Base-by-base conservation (phyloP, 2,113 vertebrate species). In the Podarcis cretensis region DNA sequence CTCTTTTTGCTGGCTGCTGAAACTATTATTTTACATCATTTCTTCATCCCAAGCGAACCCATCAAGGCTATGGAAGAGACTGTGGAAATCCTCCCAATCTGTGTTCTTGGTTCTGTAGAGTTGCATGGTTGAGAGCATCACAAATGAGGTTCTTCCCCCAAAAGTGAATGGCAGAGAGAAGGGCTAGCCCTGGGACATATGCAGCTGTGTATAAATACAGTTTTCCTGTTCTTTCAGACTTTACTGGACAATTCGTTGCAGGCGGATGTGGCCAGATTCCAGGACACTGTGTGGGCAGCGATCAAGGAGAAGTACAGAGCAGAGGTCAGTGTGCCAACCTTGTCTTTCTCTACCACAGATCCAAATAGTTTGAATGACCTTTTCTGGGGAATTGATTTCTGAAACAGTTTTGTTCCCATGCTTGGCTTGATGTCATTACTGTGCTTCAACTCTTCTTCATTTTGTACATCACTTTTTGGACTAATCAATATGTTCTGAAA, bases 271-370 rank as follows among this genome's bases (percentile, higher is more conserved):
- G 21, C 77, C 59, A 89, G 89, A 40, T 98, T 98, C 95, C 96
- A 96, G 63, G 94, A 96, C 18, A 57, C 79, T 0, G 69, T 98
- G 69, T 99, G 98, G 98, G 92, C 87, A 3, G 95, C 94, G 83
- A 96, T 99, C 92, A 97, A 97, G 94, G 98, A 98, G 69, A 98
- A 98, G 95, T 98, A 98, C 91, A 90, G 92, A 35, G 96, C 97
- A 0, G 98, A 98, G 97, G 98, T 98, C 4, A 87, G 93, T 89
- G 48, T 6, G 25, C 8, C 25, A 14, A 6, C 5, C 5, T 18
- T 13, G 25, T 63, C 32, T 76, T 59, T 21, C 54, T 32, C 32
- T 20, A 30, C 6, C 21, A 23, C 12, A 5, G 30, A 25, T 10
- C 69, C n/a, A 21, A 14, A 16, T 20, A 74, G 68, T 8, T 57